Evolutionary conservation across 2,113 vertebrate species (phyloP).

Genomic region (Halcyon senegalensis): DNA sequence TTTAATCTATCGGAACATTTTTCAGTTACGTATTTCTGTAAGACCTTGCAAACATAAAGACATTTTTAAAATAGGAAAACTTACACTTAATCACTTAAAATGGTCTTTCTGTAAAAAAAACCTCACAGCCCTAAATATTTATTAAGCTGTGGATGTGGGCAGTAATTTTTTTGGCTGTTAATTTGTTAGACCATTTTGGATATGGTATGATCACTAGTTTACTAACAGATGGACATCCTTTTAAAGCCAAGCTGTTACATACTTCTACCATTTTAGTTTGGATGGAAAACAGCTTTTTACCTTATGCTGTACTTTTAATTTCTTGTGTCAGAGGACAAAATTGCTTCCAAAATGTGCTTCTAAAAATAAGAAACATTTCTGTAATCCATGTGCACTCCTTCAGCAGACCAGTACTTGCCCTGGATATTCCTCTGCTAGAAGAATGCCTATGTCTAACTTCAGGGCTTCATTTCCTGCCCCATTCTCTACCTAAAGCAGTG

Average conservation of each 20-base stretch:
- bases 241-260: conserved; percentile 21
- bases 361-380: not conserved
- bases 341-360: not conserved
- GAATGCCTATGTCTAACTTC: not conserved
- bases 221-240: conserved; percentile 2
- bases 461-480: not conserved
- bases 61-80: not conserved
- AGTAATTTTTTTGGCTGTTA: conserved; percentile 8
- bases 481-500: not conserved
- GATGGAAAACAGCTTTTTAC: conserved; percentile 2
- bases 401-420: not conserved
- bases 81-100: not conserved
- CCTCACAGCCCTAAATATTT: not conserved
- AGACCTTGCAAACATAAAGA: not conserved
- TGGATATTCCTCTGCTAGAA: not conserved
- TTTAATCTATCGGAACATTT: not conserved
- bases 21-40: not conserved
- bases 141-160: not conserved
- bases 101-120: not conserved
- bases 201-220: not conserved
- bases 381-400: not conserved
- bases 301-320: conserved; percentile 1
- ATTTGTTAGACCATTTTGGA: not conserved
- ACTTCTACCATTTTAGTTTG: conserved; percentile 7
- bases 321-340: conserved; percentile 3